Evolutionary conservation across 2,888 invertebrate genomes (phyloP), one percentile per base, ranked within the genome.

Genomic region (Anthoptus insignis): DNA sequence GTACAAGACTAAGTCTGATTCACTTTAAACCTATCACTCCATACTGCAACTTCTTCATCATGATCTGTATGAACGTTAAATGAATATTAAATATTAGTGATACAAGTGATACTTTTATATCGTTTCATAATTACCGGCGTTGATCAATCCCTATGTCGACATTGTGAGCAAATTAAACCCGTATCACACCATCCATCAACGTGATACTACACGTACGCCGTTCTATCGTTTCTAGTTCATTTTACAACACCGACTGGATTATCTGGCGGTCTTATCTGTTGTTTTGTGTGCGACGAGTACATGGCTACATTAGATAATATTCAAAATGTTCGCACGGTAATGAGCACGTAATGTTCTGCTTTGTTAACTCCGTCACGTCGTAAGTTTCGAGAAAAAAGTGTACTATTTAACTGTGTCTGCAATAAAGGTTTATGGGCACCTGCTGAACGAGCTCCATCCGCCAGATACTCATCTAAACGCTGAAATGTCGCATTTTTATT

Each of bases 291-390:
- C 9, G 42, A 42, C 19, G 42, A 45, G 45, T 47, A 22, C 47
- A 47, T 42, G 42, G 21, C 21, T 34, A 49, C 58, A 58, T 63
- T 63, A 63, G 34, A 63, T 63, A 63, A 63, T 37, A 56, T 34
- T 49, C 47, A n/a, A 63, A 63, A 49, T 27, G 47, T 63, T 63
- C 61, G 47, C 61, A 63, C 54, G 61, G 54, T 49, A 63, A 56
- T 49, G 61, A 63, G 61, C 54, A 29, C 54, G 47, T 56, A 56
- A 47, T 56, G 54, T 56, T 63, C 61, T 63, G 54, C 45, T 63
- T 63, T 56, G 45, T 56, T 49, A 47, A 22, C 24, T 49, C 61
- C 21, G 29, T 34, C 24, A 49, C 29, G 45, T 56, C 56, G 61
- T 54, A 37, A 27, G 61, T 61, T 54, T 54, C 47, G 42, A 61